Evolutionary conservation across 30 jellyfish, hydroid and myxozoan genomes (phyloP).

Genomic region (Rhopilema esculentum): DNA sequence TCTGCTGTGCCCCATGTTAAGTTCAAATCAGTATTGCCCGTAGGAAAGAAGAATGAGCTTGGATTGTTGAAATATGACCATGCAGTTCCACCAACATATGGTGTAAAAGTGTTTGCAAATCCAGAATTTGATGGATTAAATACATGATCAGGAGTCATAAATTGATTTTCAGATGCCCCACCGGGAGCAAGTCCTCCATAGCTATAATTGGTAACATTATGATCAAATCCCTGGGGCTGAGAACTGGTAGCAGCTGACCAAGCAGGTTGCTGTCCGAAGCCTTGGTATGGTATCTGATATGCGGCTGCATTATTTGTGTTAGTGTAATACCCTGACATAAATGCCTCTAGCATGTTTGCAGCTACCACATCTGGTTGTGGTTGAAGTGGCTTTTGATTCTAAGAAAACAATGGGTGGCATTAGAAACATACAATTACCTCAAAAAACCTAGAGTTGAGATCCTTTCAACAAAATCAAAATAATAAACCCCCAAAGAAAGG

Average conservation of each 20-base stretch:
- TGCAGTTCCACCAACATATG: constrained; percentile 76
- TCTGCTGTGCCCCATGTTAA: constrained; percentile 89
- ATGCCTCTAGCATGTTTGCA: constrained; percentile 68
- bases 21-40: constrained; percentile 96
- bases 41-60: constrained; percentile 92
- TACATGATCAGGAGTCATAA: constrained; percentile 81
- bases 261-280: constrained; percentile 88
- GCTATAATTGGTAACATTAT: constrained; percentile 77
- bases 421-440: not conserved
- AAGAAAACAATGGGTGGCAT: no score
- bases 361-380: constrained; percentile 62
- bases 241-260: constrained; percentile 94
- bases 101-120: constrained; percentile 83
- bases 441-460: no score
- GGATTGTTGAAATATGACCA: constrained; percentile 98
- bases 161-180: constrained; percentile 76
- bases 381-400: constrained; percentile 59
- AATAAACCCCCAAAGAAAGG: no score
- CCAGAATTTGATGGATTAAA: constrained; percentile 90
- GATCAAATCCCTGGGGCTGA: constrained; percentile 93
- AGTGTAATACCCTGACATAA: constrained; percentile 69
- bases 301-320: constrained; percentile 65
- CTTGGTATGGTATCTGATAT: constrained; percentile 81
- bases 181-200: constrained; percentile 91
- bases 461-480: no score